Evolutionary conservation across 2,113 vertebrate species (phyloP).

Genomic region (Atherinomorus stipes): DNA sequence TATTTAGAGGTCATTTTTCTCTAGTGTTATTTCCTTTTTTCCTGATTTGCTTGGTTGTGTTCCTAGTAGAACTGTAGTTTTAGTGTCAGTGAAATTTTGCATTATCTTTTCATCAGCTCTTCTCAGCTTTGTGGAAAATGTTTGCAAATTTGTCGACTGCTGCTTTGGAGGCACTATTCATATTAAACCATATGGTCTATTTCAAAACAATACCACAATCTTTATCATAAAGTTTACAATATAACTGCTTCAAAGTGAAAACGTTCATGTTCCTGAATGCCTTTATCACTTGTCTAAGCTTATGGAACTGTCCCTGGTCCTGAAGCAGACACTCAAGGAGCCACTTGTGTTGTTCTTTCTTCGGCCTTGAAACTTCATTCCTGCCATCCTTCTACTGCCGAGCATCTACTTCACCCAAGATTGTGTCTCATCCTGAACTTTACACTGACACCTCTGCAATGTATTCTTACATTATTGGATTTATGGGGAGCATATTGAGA

Average conservation of each 20-base stretch:
- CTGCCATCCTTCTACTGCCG: conserved; percentile 24
- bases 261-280: too few relatives aligned
- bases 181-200: neutral
- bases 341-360: conserved; percentile 15
- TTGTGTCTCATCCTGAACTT: neutral
- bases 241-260: too few relatives aligned
- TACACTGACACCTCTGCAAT: neutral
- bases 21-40: too few relatives aligned
- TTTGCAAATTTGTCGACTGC: too few relatives aligned
- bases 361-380: conserved; percentile 26
- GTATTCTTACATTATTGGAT: neutral
- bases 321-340: conserved; percentile 59
- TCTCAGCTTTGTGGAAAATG: too few relatives aligned
- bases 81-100: too few relatives aligned
- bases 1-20: too few relatives aligned
- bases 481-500: neutral
- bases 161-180: too few relatives aligned
- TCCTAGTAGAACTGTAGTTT: too few relatives aligned
- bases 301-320: conserved; percentile 34
- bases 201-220: neutral
- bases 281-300: neutral
- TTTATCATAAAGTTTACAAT: too few relatives aligned
- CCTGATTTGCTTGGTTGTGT: too few relatives aligned
- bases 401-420: conserved; percentile 7
- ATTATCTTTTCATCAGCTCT: too few relatives aligned